Conservation (phyloP, 2,113 vertebrate genomes). For the Hemiprocne comata region DNA sequence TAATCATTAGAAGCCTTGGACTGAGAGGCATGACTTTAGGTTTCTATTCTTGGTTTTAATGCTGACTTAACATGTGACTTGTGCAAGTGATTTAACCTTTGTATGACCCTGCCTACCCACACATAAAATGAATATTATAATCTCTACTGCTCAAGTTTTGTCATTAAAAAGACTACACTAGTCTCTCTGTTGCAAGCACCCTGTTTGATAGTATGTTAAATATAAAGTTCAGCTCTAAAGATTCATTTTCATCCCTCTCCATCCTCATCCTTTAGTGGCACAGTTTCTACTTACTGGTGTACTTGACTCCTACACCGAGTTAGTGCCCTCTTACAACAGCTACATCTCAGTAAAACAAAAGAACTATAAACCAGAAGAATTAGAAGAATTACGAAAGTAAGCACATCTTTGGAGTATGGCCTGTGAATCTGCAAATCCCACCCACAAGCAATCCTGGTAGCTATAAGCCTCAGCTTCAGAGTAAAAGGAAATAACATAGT, state of each 20-base stretch:
- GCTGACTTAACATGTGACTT: slow-evolving; percentile 50
- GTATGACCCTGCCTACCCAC: not conserved
- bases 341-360: not conserved
- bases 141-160: not conserved
- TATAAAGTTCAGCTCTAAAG: not conserved
- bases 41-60: slow-evolving; percentile 55
- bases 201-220: not conserved
- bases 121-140: slow-evolving; percentile 14
- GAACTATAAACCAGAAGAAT: not conserved
- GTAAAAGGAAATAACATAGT: not conserved
- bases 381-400: too few relatives aligned
- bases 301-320: not conserved
- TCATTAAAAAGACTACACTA: not conserved
- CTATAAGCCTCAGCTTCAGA: not conserved
- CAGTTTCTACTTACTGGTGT: not conserved
- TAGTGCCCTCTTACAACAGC: not conserved
- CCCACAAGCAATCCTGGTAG: not conserved
- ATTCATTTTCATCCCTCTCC: not conserved
- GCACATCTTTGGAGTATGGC: not conserved
- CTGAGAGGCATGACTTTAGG: slow-evolving; percentile 24
- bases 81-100: slow-evolving; percentile 12
- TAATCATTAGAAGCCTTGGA: slow-evolving; percentile 58
- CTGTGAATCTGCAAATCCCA: not conserved
- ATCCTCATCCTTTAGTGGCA: not conserved
- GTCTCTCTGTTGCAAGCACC: not conserved